Evolutionary conservation across 2,888 invertebrate species (phyloP).

Genomic region (Drosophila hamatofila): DNA sequence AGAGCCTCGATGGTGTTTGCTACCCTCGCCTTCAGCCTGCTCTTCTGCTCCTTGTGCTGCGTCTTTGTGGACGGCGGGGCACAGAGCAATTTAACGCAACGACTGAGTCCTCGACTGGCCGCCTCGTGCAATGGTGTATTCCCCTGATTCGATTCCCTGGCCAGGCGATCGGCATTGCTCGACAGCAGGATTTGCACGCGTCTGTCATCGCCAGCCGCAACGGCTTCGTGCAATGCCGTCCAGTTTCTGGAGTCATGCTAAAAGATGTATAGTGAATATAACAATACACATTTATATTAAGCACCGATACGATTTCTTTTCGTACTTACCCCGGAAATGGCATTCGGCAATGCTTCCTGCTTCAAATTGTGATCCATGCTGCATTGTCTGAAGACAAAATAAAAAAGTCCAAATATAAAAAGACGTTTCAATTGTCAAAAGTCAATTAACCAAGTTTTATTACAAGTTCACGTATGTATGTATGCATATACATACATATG

Average conservation of each 20-base stretch:
- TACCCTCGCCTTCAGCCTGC: slow-evolving; percentile 69
- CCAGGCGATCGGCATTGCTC: slow-evolving; percentile 78
- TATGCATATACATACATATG: background rate
- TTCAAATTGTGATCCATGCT: slow-evolving; percentile 82
- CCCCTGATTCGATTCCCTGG: slow-evolving; percentile 89
- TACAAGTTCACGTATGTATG: background rate
- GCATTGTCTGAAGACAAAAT: slow-evolving; percentile 79
- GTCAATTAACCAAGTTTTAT: slow-evolving; percentile 9
- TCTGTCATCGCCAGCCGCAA: slow-evolving; percentile 79
- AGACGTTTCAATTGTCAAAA: background rate
- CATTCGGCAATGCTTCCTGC: slow-evolving; percentile 83
- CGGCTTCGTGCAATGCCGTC: slow-evolving; percentile 81
- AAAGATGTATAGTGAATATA: background rate
- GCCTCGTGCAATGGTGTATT: slow-evolving; percentile 98
- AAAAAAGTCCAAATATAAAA: slow-evolving; percentile 1
- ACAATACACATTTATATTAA: background rate
- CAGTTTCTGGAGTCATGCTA: slow-evolving; percentile 79
- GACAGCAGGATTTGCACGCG: slow-evolving; percentile 74
- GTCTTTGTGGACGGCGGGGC: slow-evolving; percentile 64
- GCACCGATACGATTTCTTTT: slow-evolving; percentile 11
- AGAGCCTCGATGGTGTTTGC: slow-evolving; percentile 85
- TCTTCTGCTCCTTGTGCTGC: slow-evolving; percentile 63
- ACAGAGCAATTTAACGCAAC: slow-evolving; percentile 90
- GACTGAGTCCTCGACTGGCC: slow-evolving; percentile 97
- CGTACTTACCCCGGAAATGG: slow-evolving; percentile 78